Evolutionary conservation across 2,797 vertebrate genomes (phyloP), one percentile per base, ranked within the genome.

Genomic region (Nannoperca obscura): DNA sequence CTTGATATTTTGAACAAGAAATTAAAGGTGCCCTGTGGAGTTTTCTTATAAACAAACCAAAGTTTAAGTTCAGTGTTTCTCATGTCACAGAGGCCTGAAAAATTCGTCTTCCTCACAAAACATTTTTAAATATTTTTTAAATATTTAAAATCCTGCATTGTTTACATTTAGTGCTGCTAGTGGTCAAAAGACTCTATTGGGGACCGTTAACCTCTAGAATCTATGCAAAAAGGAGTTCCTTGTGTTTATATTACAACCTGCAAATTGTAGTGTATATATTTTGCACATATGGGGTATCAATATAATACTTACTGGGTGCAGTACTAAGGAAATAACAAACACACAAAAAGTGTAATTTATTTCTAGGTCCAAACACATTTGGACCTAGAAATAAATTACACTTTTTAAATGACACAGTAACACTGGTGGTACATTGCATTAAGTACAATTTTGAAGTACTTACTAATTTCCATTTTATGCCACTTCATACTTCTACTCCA

Each of bases 31-130:
- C 55, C 38, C 30, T 13, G 27, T 2, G 30, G 32, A 66, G n/a
- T 46, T 61, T 71, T 36, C 24, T 34, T 34, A 2, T 34, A 34
- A 34, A 34, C 40, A 67, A 61, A 68, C 20, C 20, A 65, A 55
- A 61, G 19, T n/a, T 58, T 34, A 52, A 11, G 8, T 53, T 32
- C 5, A 8, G 4, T 24, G n/a, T 55, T 46, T 27, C 1, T 34
- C 24, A 5, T n/a, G 44, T 63, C 24, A 34, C 6, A 24, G 32
- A 60, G 14, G 50, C 20, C 19, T 54, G 20, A 52, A 7, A 53
- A 27, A 60, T 24, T 9, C 11, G 19, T 27, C 3, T 7, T 17
- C 27, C 32, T 67, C 46, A 19, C 20, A 42, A 27, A 68, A 60
- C 19, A 19, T 58, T 15, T 38, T 3, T 24, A 19, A 46, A 40